phyloP scores from a whole-genome alignment of 2,113 vertebrate genomes.

The Haemorhous mexicanus region DNA sequence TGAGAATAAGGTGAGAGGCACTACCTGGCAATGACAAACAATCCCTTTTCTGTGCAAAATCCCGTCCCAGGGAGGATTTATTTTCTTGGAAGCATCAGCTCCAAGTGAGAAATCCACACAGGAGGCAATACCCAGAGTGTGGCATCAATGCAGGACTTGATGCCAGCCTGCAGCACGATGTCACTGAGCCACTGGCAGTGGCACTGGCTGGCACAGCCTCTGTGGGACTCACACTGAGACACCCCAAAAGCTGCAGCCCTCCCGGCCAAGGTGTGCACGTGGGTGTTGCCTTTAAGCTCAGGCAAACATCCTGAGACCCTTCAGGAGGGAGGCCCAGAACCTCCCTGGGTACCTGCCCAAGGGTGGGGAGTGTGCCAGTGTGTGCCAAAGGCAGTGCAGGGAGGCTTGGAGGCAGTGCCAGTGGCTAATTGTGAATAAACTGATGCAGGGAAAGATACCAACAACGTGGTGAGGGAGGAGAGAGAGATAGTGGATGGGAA shows the following conservation, averaged over 20 bases:
- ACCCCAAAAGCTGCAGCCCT: background rate
- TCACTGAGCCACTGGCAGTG: background rate
- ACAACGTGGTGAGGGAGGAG: background rate
- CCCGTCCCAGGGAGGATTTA: background rate
- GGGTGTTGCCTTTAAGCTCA: background rate
- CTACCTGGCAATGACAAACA: background rate
- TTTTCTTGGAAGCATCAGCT: background rate
- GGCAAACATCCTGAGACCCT: background rate
- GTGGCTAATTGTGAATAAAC: background rate
- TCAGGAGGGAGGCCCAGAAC: background rate
- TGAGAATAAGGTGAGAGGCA: background rate
- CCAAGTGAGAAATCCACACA: background rate
- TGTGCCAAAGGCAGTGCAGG: background rate
- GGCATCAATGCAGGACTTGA: background rate
- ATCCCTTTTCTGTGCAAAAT: background rate
- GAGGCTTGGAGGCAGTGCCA: background rate
- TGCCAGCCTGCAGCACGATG: background rate
- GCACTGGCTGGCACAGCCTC: background rate
- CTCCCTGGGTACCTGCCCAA: rapidly evolving
- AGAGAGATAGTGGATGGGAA: rapidly evolving
- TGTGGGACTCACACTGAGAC: background rate
- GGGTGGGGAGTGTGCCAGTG: background rate
- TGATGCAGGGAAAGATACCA: background rate
- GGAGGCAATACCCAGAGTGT: background rate
- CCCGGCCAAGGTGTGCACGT: rapidly evolving